Conservation (phyloP, 2,113 vertebrate species). For the Pogona vitticeps region DNA sequence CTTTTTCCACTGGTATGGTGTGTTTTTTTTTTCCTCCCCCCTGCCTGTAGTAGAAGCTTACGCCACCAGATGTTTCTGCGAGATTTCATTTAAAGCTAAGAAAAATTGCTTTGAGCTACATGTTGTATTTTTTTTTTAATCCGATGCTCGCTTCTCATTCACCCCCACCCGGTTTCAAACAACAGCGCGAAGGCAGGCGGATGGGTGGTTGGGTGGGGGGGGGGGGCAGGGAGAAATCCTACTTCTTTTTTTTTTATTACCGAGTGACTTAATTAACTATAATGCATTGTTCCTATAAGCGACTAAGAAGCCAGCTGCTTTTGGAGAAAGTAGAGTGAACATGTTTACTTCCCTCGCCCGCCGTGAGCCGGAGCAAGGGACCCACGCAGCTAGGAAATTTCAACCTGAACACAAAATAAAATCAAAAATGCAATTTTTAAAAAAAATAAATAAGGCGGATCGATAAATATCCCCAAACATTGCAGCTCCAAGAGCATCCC, state of each 20-base stretch:
- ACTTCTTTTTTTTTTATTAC: slow-evolving; percentile 57
- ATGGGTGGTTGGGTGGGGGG: neutral
- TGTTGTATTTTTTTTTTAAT: slow-evolving; percentile 43
- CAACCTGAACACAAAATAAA: slow-evolving; percentile 13
- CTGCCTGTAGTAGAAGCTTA: slow-evolving; percentile 24
- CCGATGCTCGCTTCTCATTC: neutral
- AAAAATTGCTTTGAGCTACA: slow-evolving; percentile 38
- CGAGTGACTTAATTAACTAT: slow-evolving; percentile 62
- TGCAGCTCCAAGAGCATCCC: neutral
- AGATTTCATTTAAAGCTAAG: slow-evolving; percentile 29
- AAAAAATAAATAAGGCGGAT: neutral
- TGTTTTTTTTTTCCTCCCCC: neutral
- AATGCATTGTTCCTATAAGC: slow-evolving; percentile 70
- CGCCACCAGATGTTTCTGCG: slow-evolving; percentile 18
- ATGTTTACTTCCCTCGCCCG: neutral
- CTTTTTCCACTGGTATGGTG: neutral
- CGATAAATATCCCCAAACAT: slow-evolving; percentile 25
- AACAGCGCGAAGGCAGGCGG: slow-evolving; percentile 35
- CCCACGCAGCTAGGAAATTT: slow-evolving; percentile 1
- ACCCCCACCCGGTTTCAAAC: slow-evolving; percentile 57
- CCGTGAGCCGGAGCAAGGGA: neutral
- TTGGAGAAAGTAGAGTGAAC: neutral
- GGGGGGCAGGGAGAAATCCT: slow-evolving; percentile 15
- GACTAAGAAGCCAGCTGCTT: slow-evolving; percentile 38
- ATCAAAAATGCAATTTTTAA: neutral